Percentiles rank a stretch among this genome's conserved stretches.
Conservation (phyloP, 2,797 vertebrate genomes). For the Chelon labrosus region DNA sequence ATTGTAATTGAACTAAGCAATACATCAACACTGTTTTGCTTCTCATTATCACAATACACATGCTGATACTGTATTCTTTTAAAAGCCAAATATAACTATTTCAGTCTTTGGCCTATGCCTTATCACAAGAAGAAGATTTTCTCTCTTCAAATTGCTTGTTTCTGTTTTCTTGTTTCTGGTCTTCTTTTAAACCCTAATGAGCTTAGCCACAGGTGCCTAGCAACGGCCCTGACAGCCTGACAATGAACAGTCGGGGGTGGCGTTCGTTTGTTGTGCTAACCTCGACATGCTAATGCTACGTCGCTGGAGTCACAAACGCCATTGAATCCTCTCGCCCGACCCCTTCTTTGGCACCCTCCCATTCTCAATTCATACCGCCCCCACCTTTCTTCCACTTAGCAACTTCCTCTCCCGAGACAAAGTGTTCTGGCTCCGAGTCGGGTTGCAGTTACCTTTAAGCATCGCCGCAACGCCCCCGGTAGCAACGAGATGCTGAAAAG, state of each 20-base stretch:
- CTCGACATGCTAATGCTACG: conserved; percentile 66
- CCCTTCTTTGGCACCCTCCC: neutral
- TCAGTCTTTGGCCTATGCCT: conserved; percentile 36
- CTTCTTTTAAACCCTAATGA: conserved; percentile 75
- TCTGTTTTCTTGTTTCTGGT: conserved; percentile 45
- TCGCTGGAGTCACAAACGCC: conserved; percentile 44
- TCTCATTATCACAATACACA: conserved; percentile 9
- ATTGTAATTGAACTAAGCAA: neutral
- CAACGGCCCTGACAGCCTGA: conserved; percentile 73
- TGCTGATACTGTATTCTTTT: neutral
- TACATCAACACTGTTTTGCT: conserved; percentile 5
- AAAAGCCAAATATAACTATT: neutral
- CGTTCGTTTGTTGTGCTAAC: conserved; percentile 65
- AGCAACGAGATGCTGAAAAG: conserved; percentile 52
- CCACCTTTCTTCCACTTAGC: conserved; percentile 61
- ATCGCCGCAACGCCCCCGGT: conserved; percentile 36
- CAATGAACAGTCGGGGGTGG: conserved; percentile 64
- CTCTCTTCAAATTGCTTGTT: conserved; percentile 34
- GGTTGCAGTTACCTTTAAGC: conserved; percentile 51
- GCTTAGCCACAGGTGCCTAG: conserved; percentile 74
- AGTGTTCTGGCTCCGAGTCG: conserved; percentile 43
- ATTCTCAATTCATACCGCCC: conserved; percentile 48
- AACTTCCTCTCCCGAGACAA: conserved; percentile 57
- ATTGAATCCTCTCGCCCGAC: conserved; percentile 34
- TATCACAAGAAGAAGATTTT: conserved; percentile 29